Evolutionary conservation across 37 sponge, comb jelly and placozoan species (phyloP).

Genomic region (Spongilla lacustris): DNA sequence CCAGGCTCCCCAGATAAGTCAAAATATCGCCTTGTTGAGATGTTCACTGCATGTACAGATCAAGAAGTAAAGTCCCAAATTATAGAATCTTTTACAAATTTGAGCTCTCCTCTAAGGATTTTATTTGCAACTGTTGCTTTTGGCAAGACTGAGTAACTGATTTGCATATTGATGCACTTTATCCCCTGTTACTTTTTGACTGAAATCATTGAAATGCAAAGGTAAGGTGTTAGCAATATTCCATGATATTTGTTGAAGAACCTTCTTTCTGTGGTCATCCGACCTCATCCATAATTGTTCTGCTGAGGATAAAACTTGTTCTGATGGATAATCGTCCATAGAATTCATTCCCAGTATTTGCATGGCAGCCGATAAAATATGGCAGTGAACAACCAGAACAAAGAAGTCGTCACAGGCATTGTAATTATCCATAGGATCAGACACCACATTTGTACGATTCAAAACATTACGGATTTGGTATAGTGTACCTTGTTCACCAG

Average conservation of each 20-base stretch:
- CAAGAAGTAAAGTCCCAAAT: slow-evolving; percentile 12
- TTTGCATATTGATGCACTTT: background rate
- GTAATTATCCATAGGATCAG: background rate
- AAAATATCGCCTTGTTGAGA: slow-evolving; percentile 27
- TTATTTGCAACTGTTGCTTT: slow-evolving; percentile 46
- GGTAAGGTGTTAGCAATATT: background rate
- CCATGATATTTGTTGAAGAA: background rate
- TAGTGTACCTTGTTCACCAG: background rate
- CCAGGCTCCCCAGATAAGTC: slow-evolving; percentile 13
- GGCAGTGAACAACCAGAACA: background rate
- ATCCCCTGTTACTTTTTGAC: background rate
- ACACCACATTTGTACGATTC: background rate
- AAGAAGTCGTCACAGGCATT: slow-evolving; percentile 14
- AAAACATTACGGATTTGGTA: background rate
- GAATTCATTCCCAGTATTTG: background rate
- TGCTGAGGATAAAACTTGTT: background rate
- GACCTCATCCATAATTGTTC: background rate
- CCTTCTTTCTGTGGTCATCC: background rate
- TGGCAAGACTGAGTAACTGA: slow-evolving; percentile 33
- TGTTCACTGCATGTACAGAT: slow-evolving; percentile 39
- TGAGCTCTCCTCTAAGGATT: slow-evolving; percentile 10
- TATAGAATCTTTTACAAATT: background rate
- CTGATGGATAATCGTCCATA: too few species aligned
- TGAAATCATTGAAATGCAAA: background rate
- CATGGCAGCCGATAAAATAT: background rate